Evolutionary conservation across 2,797 vertebrate genomes (phyloP), one percentile per base, ranked within the genome.

Genomic region (Schizopygopsis malacanthus): DNA sequence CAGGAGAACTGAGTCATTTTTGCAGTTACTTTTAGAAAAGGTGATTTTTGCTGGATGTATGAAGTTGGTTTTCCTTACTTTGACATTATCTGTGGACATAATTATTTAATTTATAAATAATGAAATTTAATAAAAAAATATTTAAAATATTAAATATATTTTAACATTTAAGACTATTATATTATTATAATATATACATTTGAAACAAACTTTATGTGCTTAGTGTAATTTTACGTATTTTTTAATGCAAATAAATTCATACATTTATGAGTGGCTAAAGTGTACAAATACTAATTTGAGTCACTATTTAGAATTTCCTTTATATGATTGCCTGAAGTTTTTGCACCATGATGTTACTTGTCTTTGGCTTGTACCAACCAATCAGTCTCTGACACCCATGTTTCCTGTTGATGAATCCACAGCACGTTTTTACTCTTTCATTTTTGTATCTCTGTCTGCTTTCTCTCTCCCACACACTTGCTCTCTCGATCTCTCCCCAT

Each of bases 371-470:
- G 2, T 8, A 65, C 25, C 70, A 63, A 59, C 18, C 61, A 39
- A n/a, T 79, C 63, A 84, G 4, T 50, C 22, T 70, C 28, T 54
- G 13, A 39, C 13, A 6, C 15, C 70, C 41, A 78, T 70, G 47
- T 56, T 70, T 84, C 83, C 73, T 41, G 61, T 69, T 69, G 28
- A 75, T 75, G 67, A 56, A 70, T 78, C 79, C 77, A 79, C 81
- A 56, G 37, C 81, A 72, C 67, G 41, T 80, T 79, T 72, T 76
- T 45, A 20, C 28, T 71, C 73, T 81, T 81, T 59, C 39, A 20
- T 47, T 28, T 83, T 39, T 63, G 83, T 90, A 85, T 86, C 88
- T 87, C 85, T 73, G 50, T 79, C 47, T 63, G 25, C 20, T 47
- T 79, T 84, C 13, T 82, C 65, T 65, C 50, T 3, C 33, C 61